A percentile compares a stretch with the other conserved stretches of the same genome.
phyloP scores from a whole-genome alignment of 2,113 vertebrate genomes.

The Deroptyus accipitrinus region DNA sequence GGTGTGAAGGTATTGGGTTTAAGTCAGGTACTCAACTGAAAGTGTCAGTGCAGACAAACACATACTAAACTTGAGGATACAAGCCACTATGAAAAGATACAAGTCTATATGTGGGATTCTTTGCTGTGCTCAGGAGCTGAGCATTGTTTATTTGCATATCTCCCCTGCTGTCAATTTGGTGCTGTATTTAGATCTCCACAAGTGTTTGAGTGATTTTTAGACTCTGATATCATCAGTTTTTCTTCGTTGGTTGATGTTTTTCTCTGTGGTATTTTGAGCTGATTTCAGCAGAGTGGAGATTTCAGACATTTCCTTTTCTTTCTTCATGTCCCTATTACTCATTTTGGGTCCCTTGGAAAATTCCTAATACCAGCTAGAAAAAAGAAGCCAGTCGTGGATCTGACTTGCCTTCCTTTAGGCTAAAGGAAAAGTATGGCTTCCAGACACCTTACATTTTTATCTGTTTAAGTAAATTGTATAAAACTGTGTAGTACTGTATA shows the following conservation, averaged over 20 bases:
- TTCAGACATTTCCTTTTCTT: neutral
- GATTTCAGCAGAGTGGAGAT: conserved; percentile 1
- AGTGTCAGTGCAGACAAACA: neutral
- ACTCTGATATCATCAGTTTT: neutral
- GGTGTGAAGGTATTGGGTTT: neutral
- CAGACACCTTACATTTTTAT: neutral
- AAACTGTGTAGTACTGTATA: neutral
- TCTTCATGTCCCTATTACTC: neutral
- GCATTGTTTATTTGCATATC: neutral
- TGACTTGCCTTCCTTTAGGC: neutral
- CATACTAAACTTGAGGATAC: neutral
- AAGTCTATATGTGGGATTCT: neutral
- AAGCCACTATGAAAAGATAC: neutral
- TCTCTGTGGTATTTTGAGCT: conserved; percentile 13
- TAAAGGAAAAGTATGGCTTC: neutral
- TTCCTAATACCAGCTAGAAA: neutral
- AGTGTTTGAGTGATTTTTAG: conserved; percentile 10
- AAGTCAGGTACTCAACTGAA: neutral
- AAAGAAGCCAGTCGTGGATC: neutral
- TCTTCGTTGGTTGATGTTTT: neutral
- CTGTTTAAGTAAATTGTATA: neutral
- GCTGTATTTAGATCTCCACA: neutral
- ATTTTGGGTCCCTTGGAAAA: neutral
- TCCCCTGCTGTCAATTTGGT: neutral
- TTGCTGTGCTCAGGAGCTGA: neutral